A percentile compares a stretch with the other conserved stretches of the same genome.
Evolutionary conservation across 2,888 invertebrate species (phyloP).

Genomic region (Ormyrus thymus): DNA sequence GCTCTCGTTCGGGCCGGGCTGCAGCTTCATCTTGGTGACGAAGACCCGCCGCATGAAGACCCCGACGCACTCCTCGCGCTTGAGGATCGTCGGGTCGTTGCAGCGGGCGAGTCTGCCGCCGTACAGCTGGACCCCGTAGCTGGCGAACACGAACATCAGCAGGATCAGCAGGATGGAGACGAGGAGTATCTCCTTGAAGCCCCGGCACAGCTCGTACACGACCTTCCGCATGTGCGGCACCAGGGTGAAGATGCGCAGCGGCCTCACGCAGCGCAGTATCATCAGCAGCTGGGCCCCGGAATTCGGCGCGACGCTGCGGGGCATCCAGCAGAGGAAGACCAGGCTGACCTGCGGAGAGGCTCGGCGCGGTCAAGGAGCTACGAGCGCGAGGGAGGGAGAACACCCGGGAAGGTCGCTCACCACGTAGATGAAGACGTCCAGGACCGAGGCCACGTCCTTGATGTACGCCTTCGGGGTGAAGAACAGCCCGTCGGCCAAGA

Average conservation of each 20-base stretch:
- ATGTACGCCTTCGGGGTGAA: constrained; percentile 99
- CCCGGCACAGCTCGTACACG: constrained; percentile 97
- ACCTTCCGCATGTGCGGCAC: constrained; percentile 99
- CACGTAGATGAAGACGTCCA: constrained; percentile 98
- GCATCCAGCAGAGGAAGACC: constrained; percentile 98
- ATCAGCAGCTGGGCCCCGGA: constrained; percentile 95
- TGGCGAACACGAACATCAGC: constrained; percentile 99
- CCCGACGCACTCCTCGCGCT: constrained; percentile 92
- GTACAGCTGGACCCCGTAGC: constrained; percentile 98
- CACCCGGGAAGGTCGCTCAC: constrained; percentile 77
- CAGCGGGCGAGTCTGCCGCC: constrained; percentile 97
- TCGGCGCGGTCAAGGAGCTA: too few relatives aligned
- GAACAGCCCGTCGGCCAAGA: constrained; percentile 97
- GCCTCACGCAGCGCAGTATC: constrained; percentile 97
- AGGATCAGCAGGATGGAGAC: constrained; percentile 97
- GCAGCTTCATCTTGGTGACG: constrained; percentile 98
- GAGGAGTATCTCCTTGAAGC: constrained; percentile 98
- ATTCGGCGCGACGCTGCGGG: constrained; percentile 91
- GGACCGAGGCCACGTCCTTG: constrained; percentile 96
- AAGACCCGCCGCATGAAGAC: constrained; percentile 96
- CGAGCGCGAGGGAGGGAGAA: background rate
- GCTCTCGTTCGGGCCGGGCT: constrained; percentile 87
- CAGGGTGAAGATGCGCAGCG: constrained; percentile 96
- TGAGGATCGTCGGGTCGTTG: constrained; percentile 93
- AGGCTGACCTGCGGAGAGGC: constrained; percentile 85